These are phyloP conservation scores for Meloidogyne exigua DNA, from an alignment of 1,140 invertebrate genomes.

Conservation along the genomic window DNA sequence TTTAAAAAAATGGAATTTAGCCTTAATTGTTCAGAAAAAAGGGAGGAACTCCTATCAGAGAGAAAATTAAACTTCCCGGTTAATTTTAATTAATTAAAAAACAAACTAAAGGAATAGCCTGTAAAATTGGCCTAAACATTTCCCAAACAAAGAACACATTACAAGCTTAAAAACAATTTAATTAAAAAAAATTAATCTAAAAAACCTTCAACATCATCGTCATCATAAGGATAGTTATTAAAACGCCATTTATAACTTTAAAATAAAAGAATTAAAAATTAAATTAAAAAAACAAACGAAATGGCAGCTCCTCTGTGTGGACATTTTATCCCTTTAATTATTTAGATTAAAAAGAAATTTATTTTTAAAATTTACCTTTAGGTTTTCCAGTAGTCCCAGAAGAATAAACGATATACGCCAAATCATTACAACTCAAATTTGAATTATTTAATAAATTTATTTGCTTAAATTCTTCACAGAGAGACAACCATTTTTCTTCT, in stretches of 20 bases:
- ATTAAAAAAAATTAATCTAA: neutral
- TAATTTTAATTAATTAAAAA: constrained; percentile 37
- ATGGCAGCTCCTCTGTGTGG: constrained; percentile 67
- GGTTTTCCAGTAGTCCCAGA: constrained; percentile 70
- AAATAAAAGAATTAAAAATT: neutral
- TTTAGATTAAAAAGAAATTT: neutral
- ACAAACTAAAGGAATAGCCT: constrained; percentile 65
- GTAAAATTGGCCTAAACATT: constrained; percentile 65
- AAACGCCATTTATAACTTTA: constrained; percentile 63
- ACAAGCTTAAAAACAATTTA: constrained; percentile 45
- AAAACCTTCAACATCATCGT: constrained; percentile 62
- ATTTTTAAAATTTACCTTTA: no score
- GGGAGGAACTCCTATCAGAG: no score
- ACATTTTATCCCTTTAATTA: constrained; percentile 64
- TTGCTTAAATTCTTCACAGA: neutral
- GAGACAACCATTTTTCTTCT: constrained; percentile 24
- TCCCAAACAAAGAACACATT: constrained; percentile 68
- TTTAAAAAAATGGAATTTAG: no score
- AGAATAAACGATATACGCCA: constrained; percentile 66
- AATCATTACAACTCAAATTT: constrained; percentile 57
- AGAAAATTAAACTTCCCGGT: neutral
- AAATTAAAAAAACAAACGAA: constrained; percentile 65
- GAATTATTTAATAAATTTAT: constrained; percentile 10
- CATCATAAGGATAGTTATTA: constrained; percentile 62
- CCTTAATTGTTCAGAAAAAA: no score